These are phyloP conservation scores for Amphipyra tragopoginis DNA, from an alignment of 2,888 invertebrate genomes.

Conservation along the genomic window DNA sequence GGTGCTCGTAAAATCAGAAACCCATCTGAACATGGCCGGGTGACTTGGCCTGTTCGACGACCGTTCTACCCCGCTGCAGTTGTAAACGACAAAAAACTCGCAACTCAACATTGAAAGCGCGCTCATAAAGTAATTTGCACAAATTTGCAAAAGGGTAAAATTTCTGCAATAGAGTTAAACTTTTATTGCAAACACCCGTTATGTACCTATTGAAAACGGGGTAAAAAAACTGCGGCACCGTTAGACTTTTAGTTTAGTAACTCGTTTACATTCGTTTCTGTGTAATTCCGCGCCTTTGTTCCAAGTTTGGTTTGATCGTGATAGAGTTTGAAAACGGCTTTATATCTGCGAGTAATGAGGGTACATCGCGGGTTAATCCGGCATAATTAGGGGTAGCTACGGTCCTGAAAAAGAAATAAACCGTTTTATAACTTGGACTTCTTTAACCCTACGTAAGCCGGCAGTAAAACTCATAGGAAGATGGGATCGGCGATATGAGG, in stretches of 20 bases:
- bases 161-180: conserved; percentile 73
- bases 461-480: conserved; percentile 88
- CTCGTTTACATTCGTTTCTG: conserved; percentile 67
- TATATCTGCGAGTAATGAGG: conserved; percentile 69
- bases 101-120: conserved; percentile 74
- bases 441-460: conserved; percentile 87
- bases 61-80: conserved; percentile 72
- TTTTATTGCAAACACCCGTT: conserved; percentile 82
- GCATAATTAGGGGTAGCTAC: conserved; percentile 80
- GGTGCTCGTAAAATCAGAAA: conserved; percentile 72
- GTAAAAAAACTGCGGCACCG: conserved; percentile 70
- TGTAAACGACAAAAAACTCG: conserved; percentile 82
- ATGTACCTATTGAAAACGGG: conserved; percentile 72
- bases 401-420: conserved; percentile 86
- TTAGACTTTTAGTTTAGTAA: conserved; percentile 77
- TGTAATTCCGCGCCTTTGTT: conserved; percentile 63
- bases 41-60: conserved; percentile 62
- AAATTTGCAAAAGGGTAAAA: conserved; percentile 88
- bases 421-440: conserved; percentile 88
- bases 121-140: conserved; percentile 89
- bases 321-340: conserved; percentile 57
- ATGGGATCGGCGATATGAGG: conserved; percentile 88
- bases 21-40: conserved; percentile 69
- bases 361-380: conserved; percentile 75
- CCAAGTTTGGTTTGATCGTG: conserved; percentile 54